Base-by-base conservation (phyloP, 2,888 invertebrate species). In the Eledone cirrhosa region DNA sequence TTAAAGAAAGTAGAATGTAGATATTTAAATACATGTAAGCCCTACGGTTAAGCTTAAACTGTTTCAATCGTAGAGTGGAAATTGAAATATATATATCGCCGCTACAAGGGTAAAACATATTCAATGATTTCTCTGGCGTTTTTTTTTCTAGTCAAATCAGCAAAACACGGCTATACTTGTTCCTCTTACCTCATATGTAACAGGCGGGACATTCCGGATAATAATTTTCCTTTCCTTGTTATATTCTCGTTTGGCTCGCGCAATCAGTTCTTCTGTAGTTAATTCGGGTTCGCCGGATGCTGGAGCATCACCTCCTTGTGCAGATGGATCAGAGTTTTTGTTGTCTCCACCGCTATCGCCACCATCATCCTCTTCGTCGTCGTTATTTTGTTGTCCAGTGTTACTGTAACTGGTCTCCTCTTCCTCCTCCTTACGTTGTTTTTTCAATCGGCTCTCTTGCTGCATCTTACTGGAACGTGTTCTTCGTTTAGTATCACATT, bases 131-230 rank as follows among this genome's bases (percentile, higher is more conserved):
- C 41, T 11, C 41, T 41, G 41, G 11, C 11, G 11, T 2, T 41
- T 41, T 41, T 41, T 1, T 41, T 41, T 41, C 11, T 41, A 41
- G 41, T 41, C 11, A 41, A 41, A 41, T 41, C 41, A 41, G 41
- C 41, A 41, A 41, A 41, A 41, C 3, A 41, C 41, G 41, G 41
- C 11, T 33, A 8, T 33, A 63, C 27, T 63, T 63, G 27, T 24
- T 72, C 48, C 48, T 75, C 81, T 75, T 78, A 81, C 81, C 48
- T 80, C 76, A 47, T 81, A 81, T 31, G 81, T 81, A n/a, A 65
- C 77, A 31, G 81, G 81, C 22, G 81, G 81, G 22, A 81, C 72
- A 69, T 78, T 76, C 29, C 48, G 41, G n/a, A 81, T 81, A 19
- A 80, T 69, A 65, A 81, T 48, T 80, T 79, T 78, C 29, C 81